These are phyloP conservation scores for Emberiza fucata DNA, from an alignment of 2,113 vertebrate species.

Conservation along the genomic window DNA sequence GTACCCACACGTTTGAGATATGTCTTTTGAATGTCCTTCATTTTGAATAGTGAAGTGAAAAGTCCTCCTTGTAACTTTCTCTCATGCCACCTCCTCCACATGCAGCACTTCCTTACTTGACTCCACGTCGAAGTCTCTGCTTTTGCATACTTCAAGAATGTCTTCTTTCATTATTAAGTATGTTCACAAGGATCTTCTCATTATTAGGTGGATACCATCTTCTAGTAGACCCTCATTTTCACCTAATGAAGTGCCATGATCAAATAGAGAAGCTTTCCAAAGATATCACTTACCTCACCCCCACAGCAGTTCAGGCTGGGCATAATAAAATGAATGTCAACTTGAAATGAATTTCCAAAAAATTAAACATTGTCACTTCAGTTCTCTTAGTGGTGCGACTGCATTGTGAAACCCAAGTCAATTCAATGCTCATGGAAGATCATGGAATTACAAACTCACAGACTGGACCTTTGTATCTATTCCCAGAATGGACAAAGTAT, in stretches of 20 bases:
- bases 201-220: background rate
- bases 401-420: background rate
- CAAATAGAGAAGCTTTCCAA: background rate
- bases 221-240: background rate
- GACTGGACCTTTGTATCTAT: background rate
- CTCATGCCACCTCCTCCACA: background rate
- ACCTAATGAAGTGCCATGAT: rapidly evolving
- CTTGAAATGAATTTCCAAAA: background rate
- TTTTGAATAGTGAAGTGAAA: background rate
- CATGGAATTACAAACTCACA: background rate
- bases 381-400: background rate
- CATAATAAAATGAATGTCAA: background rate
- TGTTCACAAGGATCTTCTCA: background rate
- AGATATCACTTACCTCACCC: background rate
- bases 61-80: background rate
- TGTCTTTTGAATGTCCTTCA: background rate
- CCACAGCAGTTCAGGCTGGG: background rate
- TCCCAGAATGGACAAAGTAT: background rate
- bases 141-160: background rate
- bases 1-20: background rate
- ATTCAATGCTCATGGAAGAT: background rate
- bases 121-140: background rate
- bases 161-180: background rate
- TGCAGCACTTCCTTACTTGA: background rate
- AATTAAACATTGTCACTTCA: background rate